phyloP scores from a whole-genome alignment of 2,113 vertebrate genomes.

The Marmota flaviventris region DNA sequence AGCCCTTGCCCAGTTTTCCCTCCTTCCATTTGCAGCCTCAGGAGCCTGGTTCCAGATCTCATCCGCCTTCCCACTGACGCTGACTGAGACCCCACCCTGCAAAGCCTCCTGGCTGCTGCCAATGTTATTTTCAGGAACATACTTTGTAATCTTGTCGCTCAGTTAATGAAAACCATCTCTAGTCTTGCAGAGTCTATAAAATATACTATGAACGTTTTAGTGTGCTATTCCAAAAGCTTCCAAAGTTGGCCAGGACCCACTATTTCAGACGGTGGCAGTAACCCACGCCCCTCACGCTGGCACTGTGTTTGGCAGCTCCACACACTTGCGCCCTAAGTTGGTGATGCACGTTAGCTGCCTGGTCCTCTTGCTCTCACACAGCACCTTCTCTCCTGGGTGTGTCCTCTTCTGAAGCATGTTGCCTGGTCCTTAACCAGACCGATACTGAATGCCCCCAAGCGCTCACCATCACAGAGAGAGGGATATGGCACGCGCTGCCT shows the following conservation, averaged over 20 bases:
- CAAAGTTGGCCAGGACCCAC: not conserved
- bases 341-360: not conserved
- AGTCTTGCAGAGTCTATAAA: not conserved
- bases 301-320: not conserved
- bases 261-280: not conserved
- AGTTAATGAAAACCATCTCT: not conserved
- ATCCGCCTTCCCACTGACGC: too few relatives aligned
- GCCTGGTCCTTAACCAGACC: not conserved
- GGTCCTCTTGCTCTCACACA: too few relatives aligned
- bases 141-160: not conserved
- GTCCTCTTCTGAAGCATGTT: not conserved
- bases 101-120: not conserved
- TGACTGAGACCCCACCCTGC: not conserved
- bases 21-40: not conserved
- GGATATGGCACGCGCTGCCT: too few relatives aligned
- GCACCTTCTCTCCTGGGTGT: not conserved
- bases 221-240: not conserved
- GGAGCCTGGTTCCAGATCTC: not conserved
- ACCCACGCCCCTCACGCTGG: not conserved
- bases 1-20: too few relatives aligned
- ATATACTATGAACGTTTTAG: too few relatives aligned
- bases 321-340: accelerated
- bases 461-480: not conserved
- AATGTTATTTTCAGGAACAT: too few relatives aligned
- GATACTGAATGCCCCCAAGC: not conserved